Conservation (phyloP, 2,113 vertebrate genomes). For the Trematocara variabile region DNA sequence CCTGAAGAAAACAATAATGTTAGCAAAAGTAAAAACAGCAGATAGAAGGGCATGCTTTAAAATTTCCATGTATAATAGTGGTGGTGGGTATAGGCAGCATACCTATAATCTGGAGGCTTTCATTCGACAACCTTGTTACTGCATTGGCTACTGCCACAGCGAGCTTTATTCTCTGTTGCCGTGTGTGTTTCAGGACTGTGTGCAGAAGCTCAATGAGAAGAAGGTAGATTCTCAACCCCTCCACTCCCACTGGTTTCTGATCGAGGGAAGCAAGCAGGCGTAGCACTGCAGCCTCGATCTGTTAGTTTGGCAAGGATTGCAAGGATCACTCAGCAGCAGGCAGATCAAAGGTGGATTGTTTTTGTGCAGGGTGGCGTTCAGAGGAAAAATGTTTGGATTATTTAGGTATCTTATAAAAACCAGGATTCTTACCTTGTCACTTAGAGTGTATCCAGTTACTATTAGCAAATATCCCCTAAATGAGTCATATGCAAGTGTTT, state of each 20-base stretch:
- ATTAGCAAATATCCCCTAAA: not conserved
- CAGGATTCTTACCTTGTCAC: not conserved
- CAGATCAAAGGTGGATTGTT: accelerated
- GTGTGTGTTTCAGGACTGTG: not conserved
- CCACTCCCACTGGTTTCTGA: conserved; percentile 11
- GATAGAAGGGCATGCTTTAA: not conserved
- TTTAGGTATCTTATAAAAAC: not conserved
- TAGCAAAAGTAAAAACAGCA: not conserved
- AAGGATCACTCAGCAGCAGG: accelerated
- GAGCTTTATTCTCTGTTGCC: not conserved
- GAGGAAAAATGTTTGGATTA: not conserved
- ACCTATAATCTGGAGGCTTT: conserved; percentile 53
- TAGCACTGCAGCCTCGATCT: conserved; percentile 27
- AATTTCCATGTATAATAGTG: not conserved
- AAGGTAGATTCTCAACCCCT: conserved; percentile 53
- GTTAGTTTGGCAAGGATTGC: not conserved
- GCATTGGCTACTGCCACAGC: conserved; percentile 16
- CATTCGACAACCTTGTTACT: conserved; percentile 11
- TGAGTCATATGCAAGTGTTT: not conserved
- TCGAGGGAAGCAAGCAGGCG: conserved; percentile 8
- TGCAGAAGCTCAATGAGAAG: conserved; percentile 53
- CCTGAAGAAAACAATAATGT: not conserved
- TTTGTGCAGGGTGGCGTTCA: not conserved
- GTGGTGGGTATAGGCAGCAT: not conserved
- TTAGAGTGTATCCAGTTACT: not conserved